Evolutionary conservation across 2,797 vertebrate species (phyloP), one percentile per base, ranked within the genome.

Genomic region (Fistularia tabacaria): DNA sequence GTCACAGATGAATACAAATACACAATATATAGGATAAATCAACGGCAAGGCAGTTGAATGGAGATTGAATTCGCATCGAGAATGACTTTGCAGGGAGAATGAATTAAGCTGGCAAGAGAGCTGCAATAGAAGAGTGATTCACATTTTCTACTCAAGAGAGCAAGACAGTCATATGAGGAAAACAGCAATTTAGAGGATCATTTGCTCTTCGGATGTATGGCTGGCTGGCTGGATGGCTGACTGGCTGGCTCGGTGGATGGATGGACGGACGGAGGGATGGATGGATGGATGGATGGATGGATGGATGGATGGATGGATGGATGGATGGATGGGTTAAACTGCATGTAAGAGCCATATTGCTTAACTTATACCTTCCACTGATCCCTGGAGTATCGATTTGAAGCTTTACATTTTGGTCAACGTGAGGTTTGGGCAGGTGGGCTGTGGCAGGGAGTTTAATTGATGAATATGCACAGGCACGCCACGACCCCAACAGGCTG

Each of bases 1-100:
- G 77, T 82, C 80, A 79, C 81, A 85, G 80, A 87, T 84, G 80
- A 85, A 88, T 85, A 86, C 85, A 85, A 86, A 87, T 81, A 81
- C 59, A 83, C 77, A 80, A 83, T 86, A 81, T 82, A 75, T 82
- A 79, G 80, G 81, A 86, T 79, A 78, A 82, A 83, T 83, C 42
- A 61, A 70, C 68, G 60, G 72, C 46, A 38, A 71, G 62, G 69
- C 77, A 70, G 74, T 77, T 52, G 74, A 72, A 53, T 51, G 55
- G 80, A 85, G 73, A 88, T 84, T 82, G 73, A 81, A 84, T 80
- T 76, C 58, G 49, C 77, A 69, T 55, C 54, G 56, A 66, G 57
- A 77, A 75, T 78, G 69, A 74, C 80, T 80, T 77, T 36, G 36
- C 48, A 40, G 59, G 8, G 56, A 53, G 60, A 70, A 64, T 77